Evolutionary conservation across 2,113 vertebrate genomes (phyloP).

Genomic region (Sterrhoptilus dennistouni): DNA sequence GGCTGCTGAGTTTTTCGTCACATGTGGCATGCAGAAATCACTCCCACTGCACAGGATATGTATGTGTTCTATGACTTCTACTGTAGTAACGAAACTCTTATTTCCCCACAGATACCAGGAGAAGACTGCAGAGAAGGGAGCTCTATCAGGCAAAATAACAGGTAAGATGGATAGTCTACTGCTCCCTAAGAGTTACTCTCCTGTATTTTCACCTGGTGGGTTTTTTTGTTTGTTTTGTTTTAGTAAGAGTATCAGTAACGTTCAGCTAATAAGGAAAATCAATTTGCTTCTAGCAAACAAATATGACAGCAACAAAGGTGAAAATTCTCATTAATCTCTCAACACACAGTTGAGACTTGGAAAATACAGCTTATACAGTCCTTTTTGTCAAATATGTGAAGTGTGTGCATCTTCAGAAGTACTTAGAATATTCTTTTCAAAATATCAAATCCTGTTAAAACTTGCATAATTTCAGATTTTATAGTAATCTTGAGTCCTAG

Average conservation of each 20-base stretch:
- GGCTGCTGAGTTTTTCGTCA: not conserved
- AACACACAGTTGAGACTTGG: not conserved
- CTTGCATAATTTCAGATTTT: not conserved
- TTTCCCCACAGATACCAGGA: not conserved
- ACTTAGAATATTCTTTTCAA: not conserved
- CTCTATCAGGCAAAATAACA: not conserved
- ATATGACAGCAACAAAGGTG: not conserved
- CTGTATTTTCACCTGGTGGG: not conserved
- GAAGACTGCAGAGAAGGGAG: not conserved
- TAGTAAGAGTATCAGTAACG: not conserved
- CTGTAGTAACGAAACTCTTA: not conserved
- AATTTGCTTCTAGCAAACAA: not conserved
- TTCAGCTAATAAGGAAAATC: not conserved
- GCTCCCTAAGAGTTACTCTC: not conserved
- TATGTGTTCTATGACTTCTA: not conserved
- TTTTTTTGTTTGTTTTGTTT: not conserved
- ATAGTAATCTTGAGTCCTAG: not conserved
- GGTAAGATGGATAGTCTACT: not conserved
- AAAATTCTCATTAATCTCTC: not conserved
- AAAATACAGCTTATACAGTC: not conserved
- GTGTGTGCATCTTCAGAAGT: not conserved
- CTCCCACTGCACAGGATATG: fast-evolving
- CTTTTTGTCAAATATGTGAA: not conserved
- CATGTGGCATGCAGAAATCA: not conserved
- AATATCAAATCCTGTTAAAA: not conserved